These are phyloP conservation scores for Gallinago jamesoni DNA, from an alignment of 2,113 vertebrate genomes.

Conservation along the genomic window DNA sequence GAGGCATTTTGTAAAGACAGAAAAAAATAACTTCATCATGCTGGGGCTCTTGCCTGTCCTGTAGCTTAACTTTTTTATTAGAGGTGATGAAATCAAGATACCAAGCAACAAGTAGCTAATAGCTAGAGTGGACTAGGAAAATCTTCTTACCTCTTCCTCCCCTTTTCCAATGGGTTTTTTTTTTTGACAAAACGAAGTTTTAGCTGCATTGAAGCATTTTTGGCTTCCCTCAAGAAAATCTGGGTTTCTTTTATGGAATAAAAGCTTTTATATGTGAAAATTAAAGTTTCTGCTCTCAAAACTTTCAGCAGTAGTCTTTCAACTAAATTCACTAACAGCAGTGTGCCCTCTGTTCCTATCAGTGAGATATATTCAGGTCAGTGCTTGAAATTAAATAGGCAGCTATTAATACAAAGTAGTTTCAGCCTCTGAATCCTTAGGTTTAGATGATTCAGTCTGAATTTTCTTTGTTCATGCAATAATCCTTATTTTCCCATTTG, in stretches of 20 bases:
- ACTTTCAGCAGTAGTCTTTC: conserved; percentile 3
- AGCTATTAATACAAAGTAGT: neutral
- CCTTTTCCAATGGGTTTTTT: neutral
- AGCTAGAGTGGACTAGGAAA: neutral
- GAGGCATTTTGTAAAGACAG: neutral
- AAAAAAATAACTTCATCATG: neutral
- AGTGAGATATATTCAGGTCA: neutral
- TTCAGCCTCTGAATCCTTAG: neutral
- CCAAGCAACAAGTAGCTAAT: neutral
- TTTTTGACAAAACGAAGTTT: neutral
- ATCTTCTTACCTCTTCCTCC: neutral
- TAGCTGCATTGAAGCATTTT: neutral
- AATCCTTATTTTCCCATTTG: neutral
- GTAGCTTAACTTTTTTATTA: conserved; percentile 34
- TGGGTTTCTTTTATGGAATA: neutral
- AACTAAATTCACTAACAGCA: neutral
- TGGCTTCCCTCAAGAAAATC: neutral
- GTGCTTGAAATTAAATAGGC: neutral
- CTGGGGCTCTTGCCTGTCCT: neutral
- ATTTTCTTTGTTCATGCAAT: neutral
- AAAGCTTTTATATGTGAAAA: neutral
- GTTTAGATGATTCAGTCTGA: neutral
- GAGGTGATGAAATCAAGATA: conserved; percentile 21
- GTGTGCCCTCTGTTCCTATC: neutral
- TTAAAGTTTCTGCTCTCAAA: neutral